A percentile compares a stretch with the other conserved stretches of the same genome.
phyloP scores from a whole-genome alignment of 2,797 vertebrate genomes.

The Oreortyx pictus region DNA sequence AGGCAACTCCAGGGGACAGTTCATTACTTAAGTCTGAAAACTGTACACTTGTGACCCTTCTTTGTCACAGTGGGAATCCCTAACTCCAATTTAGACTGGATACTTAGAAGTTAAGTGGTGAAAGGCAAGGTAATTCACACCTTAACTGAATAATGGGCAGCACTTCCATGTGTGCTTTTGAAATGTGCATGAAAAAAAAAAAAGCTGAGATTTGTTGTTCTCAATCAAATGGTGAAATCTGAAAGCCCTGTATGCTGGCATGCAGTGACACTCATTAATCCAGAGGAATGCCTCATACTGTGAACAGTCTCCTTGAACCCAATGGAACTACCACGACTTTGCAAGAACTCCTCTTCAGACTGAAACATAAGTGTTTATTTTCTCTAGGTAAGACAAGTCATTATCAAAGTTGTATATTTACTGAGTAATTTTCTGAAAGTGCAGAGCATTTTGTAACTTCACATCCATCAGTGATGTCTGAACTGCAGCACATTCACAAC shows the following conservation, averaged over 20 bases:
- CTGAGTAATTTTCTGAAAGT: background rate
- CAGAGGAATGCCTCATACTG: background rate
- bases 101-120: background rate
- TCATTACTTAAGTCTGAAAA: accelerated
- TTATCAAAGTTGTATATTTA: background rate
- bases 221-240: background rate
- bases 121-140: background rate
- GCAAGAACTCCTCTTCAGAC: background rate
- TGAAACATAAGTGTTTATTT: background rate
- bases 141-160: background rate
- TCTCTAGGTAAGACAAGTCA: background rate
- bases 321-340: background rate
- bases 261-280: accelerated
- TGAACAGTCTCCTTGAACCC: background rate
- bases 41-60: accelerated
- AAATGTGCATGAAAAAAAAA: background rate
- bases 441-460: background rate
- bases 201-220: background rate
- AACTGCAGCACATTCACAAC: accelerated
- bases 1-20: accelerated
- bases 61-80: background rate
- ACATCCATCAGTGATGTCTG: background rate
- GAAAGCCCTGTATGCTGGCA: background rate
- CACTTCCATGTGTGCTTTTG: background rate
- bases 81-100: background rate